A percentile compares a stretch with the other conserved stretches of the same genome.
Conservation (phyloP, 2,113 vertebrate genomes). For the pig (Sus scrofa) region DNA sequence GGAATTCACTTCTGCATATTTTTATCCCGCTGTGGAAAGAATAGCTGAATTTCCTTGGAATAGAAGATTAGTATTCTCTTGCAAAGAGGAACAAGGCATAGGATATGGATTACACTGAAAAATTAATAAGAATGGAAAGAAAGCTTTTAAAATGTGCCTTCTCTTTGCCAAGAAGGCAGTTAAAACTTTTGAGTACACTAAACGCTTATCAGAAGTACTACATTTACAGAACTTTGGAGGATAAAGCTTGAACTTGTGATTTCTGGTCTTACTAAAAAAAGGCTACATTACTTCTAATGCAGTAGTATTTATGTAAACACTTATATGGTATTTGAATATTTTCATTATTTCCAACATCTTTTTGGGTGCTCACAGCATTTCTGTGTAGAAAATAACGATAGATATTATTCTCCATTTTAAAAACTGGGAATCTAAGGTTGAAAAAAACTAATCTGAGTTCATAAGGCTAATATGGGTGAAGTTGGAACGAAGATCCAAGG, state of each 20-base stretch:
- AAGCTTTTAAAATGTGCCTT: constrained; percentile 15
- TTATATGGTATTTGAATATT: not conserved
- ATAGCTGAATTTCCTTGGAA: not conserved
- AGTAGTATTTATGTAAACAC: not conserved
- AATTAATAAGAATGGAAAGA: constrained; percentile 16
- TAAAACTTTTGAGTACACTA: constrained; percentile 52
- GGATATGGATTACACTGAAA: constrained; percentile 28
- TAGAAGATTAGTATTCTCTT: constrained; percentile 29
- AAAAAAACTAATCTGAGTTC: constrained; percentile 11
- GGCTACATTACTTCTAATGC: not conserved
- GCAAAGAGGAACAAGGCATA: constrained; percentile 43
- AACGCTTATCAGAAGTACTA: constrained; percentile 41
- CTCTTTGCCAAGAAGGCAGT: constrained; percentile 59
- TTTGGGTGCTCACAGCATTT: not conserved
- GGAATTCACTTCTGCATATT: constrained; percentile 25
- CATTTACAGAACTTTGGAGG: constrained; percentile 22
- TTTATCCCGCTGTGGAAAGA: constrained; percentile 35
- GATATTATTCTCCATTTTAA: constrained; percentile 59
- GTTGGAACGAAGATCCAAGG: constrained; percentile 2
- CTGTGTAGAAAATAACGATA: not conserved
- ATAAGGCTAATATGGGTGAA: not conserved
- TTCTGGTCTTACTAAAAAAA: not conserved
- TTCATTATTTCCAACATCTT: constrained; percentile 20
- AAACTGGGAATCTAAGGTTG: not conserved
- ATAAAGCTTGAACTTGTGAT: constrained; percentile 38